Evolutionary conservation across 2,113 vertebrate species (phyloP), one percentile per base, ranked within the genome.

Genomic region (Malaclemys terrapin): DNA sequence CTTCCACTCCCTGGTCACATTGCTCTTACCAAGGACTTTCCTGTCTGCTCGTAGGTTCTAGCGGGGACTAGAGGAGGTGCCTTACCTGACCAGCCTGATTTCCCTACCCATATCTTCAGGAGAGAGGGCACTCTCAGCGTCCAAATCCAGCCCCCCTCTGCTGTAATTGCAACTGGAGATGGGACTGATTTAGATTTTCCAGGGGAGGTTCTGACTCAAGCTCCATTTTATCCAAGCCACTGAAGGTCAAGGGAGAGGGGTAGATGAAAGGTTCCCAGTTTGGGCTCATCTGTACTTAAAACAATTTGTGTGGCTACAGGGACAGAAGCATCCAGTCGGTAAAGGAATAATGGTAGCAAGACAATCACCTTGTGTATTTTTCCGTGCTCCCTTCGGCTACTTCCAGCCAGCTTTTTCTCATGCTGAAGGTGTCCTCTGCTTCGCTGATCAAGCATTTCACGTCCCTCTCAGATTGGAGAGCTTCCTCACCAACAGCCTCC

Each of bases 401-500:
- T 86, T 78, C 80, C 80, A 90, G 81, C 24, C 19, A 42, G 38
- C 19, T 47, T 22, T 38, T 52, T 38, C 85, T 85, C 14, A 24
- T 59, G 89, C 80, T 91, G 76, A 95, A 82, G 87, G 90, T 93
- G 90, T 92, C 94, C 27, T 72, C 57, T 42, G 29, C 14, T 57
- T 53, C 90, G 87, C 79, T 17, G 82, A 95, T 83, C 54, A 85
- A 93, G 86, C 38, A 45, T 93, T 93, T 54, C 78, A 89, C 56
- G 52, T 85, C n/a, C n/a, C 69, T 69, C 80, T 81, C 87, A 93
- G 87, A 89, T 25, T 85, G 42, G 75, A 54, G 90, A 92, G 35
- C 35, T 38, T 90, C 96, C 52, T 69, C 90, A 93, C 89, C 91
- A 93, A 89, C 91, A 94, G 84, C 78, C 27, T 10, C 47, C 10